Conservation (phyloP, 2,888 invertebrate species). For the Tolmerus cingulatus region DNA sequence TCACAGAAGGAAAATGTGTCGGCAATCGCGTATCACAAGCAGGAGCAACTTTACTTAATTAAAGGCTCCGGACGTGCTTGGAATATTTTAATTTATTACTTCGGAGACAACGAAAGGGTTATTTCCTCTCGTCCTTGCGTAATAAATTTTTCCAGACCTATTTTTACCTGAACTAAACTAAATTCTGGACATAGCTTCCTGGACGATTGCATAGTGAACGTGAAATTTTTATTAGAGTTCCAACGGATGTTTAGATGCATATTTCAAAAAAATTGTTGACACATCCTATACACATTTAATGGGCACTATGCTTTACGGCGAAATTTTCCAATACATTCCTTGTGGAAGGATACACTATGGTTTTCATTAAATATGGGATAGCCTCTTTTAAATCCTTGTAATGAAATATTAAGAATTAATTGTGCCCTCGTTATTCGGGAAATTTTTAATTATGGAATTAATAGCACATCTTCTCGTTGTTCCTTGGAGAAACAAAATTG, state of each 20-base stretch:
- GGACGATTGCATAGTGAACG: background rate
- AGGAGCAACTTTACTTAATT: background rate
- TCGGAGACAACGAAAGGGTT: background rate
- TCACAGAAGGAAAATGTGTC: background rate
- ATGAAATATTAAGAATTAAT: background rate
- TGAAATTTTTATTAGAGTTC: background rate
- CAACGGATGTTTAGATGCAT: background rate
- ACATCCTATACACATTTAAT: background rate
- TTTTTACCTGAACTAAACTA: background rate
- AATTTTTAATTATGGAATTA: background rate
- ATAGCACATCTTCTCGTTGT: background rate
- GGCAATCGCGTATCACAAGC: background rate
- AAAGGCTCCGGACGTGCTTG: background rate
- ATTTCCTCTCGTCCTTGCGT: background rate
- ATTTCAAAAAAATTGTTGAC: background rate
- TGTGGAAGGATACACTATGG: background rate
- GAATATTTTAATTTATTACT: background rate
- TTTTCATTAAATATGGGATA: background rate
- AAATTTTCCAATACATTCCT: background rate
- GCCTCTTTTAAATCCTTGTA: background rate
- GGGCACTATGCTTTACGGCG: background rate
- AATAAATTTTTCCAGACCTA: background rate
- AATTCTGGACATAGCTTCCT: background rate
- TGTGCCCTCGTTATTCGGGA: background rate
- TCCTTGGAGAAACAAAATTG: background rate